Base-by-base conservation (phyloP, 2,888 invertebrate species). In the Andrena hattorfiana region DNA sequence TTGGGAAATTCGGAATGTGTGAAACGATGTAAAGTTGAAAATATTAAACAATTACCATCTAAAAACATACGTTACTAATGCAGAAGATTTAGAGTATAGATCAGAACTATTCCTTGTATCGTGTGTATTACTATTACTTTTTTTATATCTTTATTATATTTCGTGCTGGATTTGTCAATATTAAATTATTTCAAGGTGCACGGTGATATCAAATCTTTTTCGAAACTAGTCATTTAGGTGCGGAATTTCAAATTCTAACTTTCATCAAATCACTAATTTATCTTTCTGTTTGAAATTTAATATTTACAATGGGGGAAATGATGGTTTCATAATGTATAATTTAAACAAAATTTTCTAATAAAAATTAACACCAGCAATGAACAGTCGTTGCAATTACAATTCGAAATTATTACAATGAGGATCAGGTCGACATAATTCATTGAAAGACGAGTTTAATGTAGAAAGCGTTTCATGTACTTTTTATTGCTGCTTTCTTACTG, bases 1-100 rank as follows among this genome's bases (percentile, higher is more conserved):
- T 16, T 32, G 26, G 8, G 16, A 28, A 35, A 70, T 23, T 23
- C 30, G 8, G 23, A 56, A 56, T 23, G 23, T 56, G 26, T 32
- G 48, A 48, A 63, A 16, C 2, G 28, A 51, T 16, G 26, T 51
- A 35, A 49, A 67, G 51, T 20, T 42, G n/a, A 59, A 56, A 30
- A 51, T 42, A 13, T 42, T 30, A 30, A 10, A 23, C 64, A 63
- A 56, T 48, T 35, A 5, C 23, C 23, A 35, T 26, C 20, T 59
- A 16, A 60, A 26, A 49, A n/a, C 10, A 48, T 28, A 30, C 16
- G 59, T 60, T 70, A 26, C n/a, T 30, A 59, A 77, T 70, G 20
- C 32, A 70, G 49, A 60, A 49, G 32, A 32, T 78, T 78, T 51
- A 60, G 59, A 60, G 23, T 76, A 16, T 69, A 8, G 28, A 48